Conservation (phyloP, 1,140 invertebrate species). For the Zaprionus gabonicus region DNA sequence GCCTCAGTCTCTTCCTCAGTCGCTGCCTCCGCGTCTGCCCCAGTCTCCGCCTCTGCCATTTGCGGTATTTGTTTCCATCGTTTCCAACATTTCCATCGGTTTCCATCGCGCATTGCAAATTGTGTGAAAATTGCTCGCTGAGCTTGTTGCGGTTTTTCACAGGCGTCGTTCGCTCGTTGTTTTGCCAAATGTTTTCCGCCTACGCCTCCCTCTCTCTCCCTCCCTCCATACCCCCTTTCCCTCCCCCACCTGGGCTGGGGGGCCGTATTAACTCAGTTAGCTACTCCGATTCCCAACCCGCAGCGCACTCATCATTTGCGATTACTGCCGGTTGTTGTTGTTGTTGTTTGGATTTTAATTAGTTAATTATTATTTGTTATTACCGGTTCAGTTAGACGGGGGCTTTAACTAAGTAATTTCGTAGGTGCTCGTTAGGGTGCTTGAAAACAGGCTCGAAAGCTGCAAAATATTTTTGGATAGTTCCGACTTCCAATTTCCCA, state of each 20-base stretch:
- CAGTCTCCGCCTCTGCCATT: conserved; percentile 5
- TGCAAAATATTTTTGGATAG: neutral
- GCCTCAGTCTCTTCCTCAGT: conserved; percentile 1
- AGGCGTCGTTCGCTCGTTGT: conserved; percentile 37
- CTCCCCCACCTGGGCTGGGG: conserved; percentile 10
- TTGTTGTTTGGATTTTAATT: conserved; percentile 55
- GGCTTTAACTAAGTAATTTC: conserved; percentile 31
- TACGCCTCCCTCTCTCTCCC: neutral
- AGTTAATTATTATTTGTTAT: conserved; percentile 69
- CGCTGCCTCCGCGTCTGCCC: neutral
- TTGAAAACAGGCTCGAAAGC: neutral
- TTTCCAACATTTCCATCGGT: conserved; percentile 32
- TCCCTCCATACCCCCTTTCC: neutral
- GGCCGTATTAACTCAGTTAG: conserved; percentile 44
- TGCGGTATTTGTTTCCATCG: conserved; percentile 41
- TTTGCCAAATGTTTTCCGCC: conserved; percentile 46
- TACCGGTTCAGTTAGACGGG: conserved; percentile 41
- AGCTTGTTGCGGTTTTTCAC: conserved; percentile 56
- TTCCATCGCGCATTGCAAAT: conserved; percentile 66
- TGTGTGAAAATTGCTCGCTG: conserved; percentile 64
- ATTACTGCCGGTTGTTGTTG: conserved; percentile 43
- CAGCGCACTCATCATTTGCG: conserved; percentile 58
- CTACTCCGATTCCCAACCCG: conserved; percentile 24
- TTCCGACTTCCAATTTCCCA: conserved; percentile 14
- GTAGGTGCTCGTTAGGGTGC: conserved; percentile 9